Evolutionary conservation across 2,797 vertebrate genomes (phyloP).

Genomic region (Carcharodon carcharias): DNA sequence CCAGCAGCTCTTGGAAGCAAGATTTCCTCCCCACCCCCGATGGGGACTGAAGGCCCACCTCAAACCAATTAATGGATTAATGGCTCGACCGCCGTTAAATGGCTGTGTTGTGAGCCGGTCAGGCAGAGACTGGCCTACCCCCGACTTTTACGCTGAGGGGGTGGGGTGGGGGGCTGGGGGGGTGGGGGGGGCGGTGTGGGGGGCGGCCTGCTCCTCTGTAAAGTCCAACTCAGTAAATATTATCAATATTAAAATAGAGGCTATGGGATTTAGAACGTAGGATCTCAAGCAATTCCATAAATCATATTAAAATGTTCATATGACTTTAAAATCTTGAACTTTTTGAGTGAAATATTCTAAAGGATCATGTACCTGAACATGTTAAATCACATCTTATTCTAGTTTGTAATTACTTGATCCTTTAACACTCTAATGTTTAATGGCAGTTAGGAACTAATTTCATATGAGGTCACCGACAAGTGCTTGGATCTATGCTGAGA

Average conservation of each 20-base stretch:
- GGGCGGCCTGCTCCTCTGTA: no score
- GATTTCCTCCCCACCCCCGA: no score
- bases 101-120: no score
- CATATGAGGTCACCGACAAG: neutral
- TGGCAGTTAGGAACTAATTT: neutral
- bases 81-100: no score
- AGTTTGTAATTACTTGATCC: neutral
- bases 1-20: no score
- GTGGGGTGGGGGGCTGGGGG: no score
- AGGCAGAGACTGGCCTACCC: no score
- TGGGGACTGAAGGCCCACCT: no score
- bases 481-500: neutral
- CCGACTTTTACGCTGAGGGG: no score
- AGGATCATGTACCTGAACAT: neutral
- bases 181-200: no score
- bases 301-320: neutral
- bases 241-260: neutral
- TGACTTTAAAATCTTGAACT: neutral
- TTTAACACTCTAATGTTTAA: neutral
- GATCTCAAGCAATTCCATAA: neutral
- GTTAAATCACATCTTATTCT: neutral
- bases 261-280: neutral
- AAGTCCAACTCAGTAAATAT: neutral
- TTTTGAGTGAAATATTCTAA: neutral
- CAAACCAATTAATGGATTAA: no score